Conservation (phyloP, 2,888 invertebrate genomes). For the Apodemia mormo region DNA sequence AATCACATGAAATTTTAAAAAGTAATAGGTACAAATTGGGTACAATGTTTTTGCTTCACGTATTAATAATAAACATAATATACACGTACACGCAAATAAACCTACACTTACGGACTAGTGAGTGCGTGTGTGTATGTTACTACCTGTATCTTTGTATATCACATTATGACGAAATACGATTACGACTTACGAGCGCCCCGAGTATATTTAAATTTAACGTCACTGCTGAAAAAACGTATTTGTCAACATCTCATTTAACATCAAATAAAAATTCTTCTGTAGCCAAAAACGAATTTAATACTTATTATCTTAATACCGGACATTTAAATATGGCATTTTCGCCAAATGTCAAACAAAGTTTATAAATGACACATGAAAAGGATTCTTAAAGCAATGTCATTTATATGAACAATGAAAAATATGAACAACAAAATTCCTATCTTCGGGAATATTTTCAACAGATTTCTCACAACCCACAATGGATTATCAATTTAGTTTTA, state of each 20-base stretch:
- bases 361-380: constrained; percentile 8
- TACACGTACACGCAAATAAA: no score
- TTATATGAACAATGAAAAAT: background rate
- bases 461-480: no score
- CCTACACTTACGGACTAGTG: no score
- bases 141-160: no score
- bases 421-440: background rate
- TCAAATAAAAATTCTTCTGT: background rate
- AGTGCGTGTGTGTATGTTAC: no score
- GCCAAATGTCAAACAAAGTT: constrained; percentile 8
- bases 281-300: background rate
- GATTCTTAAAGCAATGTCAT: background rate
- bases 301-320: background rate
- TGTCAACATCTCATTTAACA: background rate
- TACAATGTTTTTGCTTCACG: no score
- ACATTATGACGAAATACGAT: no score
- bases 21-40: no score
- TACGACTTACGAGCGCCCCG: background rate
- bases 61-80: no score
- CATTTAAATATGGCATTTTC: background rate
- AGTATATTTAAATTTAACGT: background rate
- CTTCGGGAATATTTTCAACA: no score
- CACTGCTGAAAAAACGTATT: background rate
- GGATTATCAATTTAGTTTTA: no score
- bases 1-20: no score